Evolutionary conservation across 2,888 invertebrate species (phyloP).

Genomic region (Tenthredo livida): DNA sequence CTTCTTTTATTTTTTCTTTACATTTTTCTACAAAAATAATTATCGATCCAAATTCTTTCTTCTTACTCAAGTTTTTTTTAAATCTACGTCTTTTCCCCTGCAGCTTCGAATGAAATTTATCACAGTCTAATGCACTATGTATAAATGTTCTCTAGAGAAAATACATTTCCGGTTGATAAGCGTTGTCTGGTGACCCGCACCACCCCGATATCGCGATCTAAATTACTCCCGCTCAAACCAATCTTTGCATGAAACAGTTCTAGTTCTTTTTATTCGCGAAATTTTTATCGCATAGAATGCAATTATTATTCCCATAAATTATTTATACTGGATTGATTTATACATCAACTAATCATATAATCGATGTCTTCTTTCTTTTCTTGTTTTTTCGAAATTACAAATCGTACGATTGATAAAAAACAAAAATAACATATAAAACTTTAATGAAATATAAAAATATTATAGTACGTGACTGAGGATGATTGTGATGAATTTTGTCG

Average conservation of each 20-base stretch:
- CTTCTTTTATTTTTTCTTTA: not conserved
- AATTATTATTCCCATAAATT: not conserved
- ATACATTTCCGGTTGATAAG: slow-evolving; percentile 36
- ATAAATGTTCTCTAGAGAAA: not conserved
- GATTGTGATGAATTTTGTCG: not conserved
- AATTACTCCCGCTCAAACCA: not conserved
- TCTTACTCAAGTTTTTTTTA: not conserved
- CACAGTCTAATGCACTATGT: not conserved
- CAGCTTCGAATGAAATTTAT: not conserved
- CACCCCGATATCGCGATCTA: slow-evolving; percentile 27
- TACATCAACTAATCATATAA: too few relatives aligned
- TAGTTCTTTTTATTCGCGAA: not conserved
- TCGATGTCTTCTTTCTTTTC: too few relatives aligned
- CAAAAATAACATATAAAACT: not conserved
- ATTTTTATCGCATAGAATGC: not conserved
- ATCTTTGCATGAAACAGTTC: not conserved
- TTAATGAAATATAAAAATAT: not conserved
- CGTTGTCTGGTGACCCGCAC: slow-evolving; percentile 28
- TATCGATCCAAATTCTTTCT: not conserved
- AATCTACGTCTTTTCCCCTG: not conserved
- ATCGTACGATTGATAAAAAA: not conserved
- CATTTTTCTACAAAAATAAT: not conserved
- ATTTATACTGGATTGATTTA: too few relatives aligned
- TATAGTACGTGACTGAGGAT: not conserved
- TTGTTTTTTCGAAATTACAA: not conserved